Evolutionary conservation across 2,113 vertebrate genomes (phyloP).

Genomic region (Petroica traversi): DNA sequence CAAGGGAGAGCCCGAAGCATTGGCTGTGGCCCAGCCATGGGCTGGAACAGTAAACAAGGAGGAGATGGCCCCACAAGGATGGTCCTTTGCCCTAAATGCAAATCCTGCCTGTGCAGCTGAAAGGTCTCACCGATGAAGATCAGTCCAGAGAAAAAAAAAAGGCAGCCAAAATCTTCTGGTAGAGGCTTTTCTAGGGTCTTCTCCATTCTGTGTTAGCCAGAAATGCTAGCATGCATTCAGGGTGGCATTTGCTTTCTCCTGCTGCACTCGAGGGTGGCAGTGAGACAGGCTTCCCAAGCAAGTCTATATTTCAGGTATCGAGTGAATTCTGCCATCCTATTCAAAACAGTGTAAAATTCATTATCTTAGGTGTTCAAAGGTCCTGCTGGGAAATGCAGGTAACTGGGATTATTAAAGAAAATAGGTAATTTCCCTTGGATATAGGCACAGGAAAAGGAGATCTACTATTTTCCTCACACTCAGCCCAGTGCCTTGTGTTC

Average conservation of each 20-base stretch:
- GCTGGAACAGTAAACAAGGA: neutral
- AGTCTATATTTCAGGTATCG: neutral
- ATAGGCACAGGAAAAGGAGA: neutral
- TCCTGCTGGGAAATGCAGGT: neutral
- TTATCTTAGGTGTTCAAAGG: neutral
- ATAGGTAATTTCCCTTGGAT: neutral
- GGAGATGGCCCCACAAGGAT: fast-evolving
- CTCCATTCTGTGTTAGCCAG: neutral
- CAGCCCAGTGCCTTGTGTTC: neutral
- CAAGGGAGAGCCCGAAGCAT: neutral
- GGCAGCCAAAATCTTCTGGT: neutral
- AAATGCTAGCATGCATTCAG: neutral
- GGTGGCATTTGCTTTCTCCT: neutral
- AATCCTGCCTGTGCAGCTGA: neutral
- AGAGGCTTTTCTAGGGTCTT: neutral
- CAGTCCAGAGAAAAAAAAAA: neutral
- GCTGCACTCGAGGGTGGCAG: neutral
- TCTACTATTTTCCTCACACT: neutral
- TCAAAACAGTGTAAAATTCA: neutral
- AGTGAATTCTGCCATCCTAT: neutral
- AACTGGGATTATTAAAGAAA: neutral
- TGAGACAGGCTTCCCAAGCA: neutral
- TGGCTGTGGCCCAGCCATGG: neutral
- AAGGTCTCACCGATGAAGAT: neutral
- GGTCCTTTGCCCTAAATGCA: neutral